Evolutionary conservation across 2,888 invertebrate species (phyloP), one percentile per base, ranked within the genome.

Genomic region (Monochamus alternatus): DNA sequence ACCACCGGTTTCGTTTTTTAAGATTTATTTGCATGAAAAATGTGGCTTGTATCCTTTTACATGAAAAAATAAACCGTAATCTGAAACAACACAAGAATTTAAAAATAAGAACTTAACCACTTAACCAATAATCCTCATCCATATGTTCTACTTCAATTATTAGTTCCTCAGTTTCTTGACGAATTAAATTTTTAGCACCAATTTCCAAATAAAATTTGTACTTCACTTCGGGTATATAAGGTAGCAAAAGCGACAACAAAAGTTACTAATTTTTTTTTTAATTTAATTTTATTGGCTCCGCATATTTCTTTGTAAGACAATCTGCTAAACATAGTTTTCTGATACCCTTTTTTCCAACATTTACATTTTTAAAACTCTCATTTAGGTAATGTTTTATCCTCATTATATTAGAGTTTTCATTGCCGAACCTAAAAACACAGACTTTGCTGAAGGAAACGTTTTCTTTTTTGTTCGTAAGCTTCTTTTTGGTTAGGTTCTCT

Each of bases 361-460:
- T 73, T 38, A 72, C 75, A 38, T 30, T 30, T 59, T 76, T 69
- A 69, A 55, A 76, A 3, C 14, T 38, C 44, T 73, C 73, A 72
- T 60, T 62, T 59, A 22, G 43, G 47, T 2, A 58, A 67, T 73
- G 64, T 47, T 76, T 73, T 31, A 73, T 68, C 3, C 22, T 31
- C 73, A 74, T 71, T 67, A 67, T 63, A 69, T 74, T 78, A 12
- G 71, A 44, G 58, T 60, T 71, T 47, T 74, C 76, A 67, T 71
- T 44, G 22, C 68, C 72, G 43, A 78, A 78, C 14, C 66, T 74
- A 66, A 78, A 65, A 47, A 55, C 72, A 72, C 72, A 64, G 14
- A 78, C 51, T 76, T 77, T 77, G 69, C 65, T 70, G 66, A 75
- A 77, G 30, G 65, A 66, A 67, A 78, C 70, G 22, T 78, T 65